These are phyloP conservation scores for Numida meleagris DNA, from an alignment of 2,113 vertebrate genomes.

Conservation along the genomic window DNA sequence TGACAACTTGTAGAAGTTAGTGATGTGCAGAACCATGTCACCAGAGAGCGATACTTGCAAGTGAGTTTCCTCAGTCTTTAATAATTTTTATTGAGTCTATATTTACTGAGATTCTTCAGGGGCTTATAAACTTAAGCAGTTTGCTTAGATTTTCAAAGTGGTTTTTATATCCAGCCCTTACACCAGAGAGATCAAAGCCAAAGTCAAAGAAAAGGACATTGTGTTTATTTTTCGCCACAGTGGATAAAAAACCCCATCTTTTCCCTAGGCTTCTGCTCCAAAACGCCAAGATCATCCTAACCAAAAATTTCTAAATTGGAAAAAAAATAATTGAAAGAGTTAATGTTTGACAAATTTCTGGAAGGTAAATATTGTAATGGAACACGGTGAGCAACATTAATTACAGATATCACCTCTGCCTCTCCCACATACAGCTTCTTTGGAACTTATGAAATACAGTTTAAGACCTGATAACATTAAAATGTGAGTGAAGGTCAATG, in stretches of 20 bases:
- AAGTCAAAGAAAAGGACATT: conserved; percentile 6
- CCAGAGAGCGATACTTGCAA: background rate
- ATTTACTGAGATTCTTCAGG: conserved; percentile 42
- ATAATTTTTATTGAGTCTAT: conserved; percentile 10
- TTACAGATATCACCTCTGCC: background rate
- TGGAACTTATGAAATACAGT: background rate
- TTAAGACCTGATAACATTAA: background rate
- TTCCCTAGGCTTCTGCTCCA: background rate
- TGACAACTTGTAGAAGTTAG: background rate
- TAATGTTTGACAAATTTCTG: background rate
- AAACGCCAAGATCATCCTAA: background rate
- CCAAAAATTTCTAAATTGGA: background rate
- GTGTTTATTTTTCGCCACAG: background rate
- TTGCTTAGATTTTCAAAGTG: conserved; percentile 36
- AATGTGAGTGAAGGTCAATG: background rate
- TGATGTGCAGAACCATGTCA: background rate
- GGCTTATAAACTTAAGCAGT: conserved; percentile 30
- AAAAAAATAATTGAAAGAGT: conserved; percentile 29
- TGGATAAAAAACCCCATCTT: background rate
- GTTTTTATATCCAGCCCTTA: conserved; percentile 20
- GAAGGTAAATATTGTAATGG: background rate
- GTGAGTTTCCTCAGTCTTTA: background rate
- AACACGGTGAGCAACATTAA: background rate
- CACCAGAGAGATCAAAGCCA: conserved; percentile 16
- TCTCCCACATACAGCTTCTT: background rate